Base-by-base conservation (phyloP, 2,888 invertebrate genomes). In the Dynastes maya region DNA sequence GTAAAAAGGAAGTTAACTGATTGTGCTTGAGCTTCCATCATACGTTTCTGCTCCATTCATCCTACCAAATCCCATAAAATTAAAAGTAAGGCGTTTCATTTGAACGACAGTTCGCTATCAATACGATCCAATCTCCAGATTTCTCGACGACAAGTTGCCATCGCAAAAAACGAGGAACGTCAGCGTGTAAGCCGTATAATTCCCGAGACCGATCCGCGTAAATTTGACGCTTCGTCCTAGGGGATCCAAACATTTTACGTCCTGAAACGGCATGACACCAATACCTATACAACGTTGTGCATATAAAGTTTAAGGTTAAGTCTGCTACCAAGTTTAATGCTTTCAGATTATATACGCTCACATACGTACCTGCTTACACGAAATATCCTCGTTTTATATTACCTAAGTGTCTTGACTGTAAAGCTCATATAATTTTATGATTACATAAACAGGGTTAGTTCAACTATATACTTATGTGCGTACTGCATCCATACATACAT, bases 71-170 rank as follows among this genome's bases (percentile, higher is more conserved):
- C 61, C 58, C 45, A 61, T 61, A 74, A 74, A 61, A 74, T 74
- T 74, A 74, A 74, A 74, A 58, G 49, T 74, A 74, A 74, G 49
- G 40, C 61, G 61, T 61, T 61, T 40, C 61, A 61, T 61, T 74
- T 45, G 72, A 61, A 61, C 72, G 72, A 74, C 72, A 40, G 27
- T 74, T 61, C n/a, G 61, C 72, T 74, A 74, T 74, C 61, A 45
- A 74, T 74, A 49, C 58, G 61, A 74, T 74, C 72, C 61, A 74
- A 74, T 74, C 72, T 74, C 63, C 61, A 55, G 72, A 74, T 74
- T 74, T 74, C 63, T 55, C 27, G 49, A 37, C 45, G 72, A 74
- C 72, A 74, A 74, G 61, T 63, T 74, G 61, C 72, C 72, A 61
- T 61, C 45, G 61, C 72, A 72, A 72, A 72, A 71, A 74, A 74